phyloP scores from a whole-genome alignment of 2,113 vertebrate genomes.

The Taurulus bubalis region DNA sequence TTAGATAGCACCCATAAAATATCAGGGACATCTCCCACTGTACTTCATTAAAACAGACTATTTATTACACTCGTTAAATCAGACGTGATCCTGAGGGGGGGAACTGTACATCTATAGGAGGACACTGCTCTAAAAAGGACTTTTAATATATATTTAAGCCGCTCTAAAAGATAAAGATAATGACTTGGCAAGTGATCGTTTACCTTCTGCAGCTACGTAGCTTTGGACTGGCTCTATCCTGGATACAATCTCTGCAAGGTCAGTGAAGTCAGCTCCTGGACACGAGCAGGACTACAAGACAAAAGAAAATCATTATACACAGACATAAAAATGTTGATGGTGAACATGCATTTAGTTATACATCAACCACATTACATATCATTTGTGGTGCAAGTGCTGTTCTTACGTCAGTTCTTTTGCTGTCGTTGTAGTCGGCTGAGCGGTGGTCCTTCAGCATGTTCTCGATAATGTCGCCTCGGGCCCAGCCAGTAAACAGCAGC shows the following conservation, averaged over 20 bases:
- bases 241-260: constrained; percentile 95
- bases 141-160: not conserved
- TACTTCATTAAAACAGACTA: constrained; percentile 28
- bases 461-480: constrained; percentile 89
- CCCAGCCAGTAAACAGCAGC: constrained; percentile 92
- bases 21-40: constrained; percentile 15
- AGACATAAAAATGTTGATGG: not conserved
- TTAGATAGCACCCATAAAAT: constrained; percentile 36
- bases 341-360: not conserved
- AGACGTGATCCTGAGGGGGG: not conserved
- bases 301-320: not conserved
- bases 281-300: constrained; percentile 81
- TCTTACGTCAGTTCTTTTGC: constrained; percentile 91
- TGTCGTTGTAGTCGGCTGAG: constrained; percentile 90
- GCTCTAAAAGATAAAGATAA: not conserved
- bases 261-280: constrained; percentile 92
- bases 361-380: not conserved
- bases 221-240: constrained; percentile 91
- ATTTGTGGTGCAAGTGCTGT: not conserved
- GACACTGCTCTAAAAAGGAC: constrained; percentile 6
- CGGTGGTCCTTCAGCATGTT: constrained; percentile 94
- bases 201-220: constrained; percentile 85
- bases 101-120: not conserved
- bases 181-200: not conserved
- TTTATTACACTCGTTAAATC: constrained; percentile 38